Evolutionary conservation across 2,888 invertebrate species (phyloP).

Genomic region (Zygaena filipendulae): DNA sequence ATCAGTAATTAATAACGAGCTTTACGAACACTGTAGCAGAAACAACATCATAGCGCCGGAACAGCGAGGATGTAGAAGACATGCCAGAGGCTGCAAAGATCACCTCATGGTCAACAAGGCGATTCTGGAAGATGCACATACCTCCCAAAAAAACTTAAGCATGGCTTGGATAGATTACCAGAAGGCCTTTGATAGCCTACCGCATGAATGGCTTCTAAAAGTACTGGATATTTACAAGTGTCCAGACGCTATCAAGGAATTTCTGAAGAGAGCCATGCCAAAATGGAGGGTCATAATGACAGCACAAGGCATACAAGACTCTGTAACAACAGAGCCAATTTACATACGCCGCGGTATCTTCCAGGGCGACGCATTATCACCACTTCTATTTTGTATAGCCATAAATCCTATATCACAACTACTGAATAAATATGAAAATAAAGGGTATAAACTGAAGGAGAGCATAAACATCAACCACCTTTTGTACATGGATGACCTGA

Average conservation of each 20-base stretch:
- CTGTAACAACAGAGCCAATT: conserved; percentile 9
- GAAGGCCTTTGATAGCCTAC: conserved; percentile 10
- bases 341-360: conserved; percentile 9
- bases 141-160: conserved; percentile 10
- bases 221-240: conserved; percentile 6
- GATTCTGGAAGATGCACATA: conserved; percentile 11
- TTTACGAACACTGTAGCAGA: conserved; percentile 3
- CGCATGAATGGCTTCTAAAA: conserved; percentile 4
- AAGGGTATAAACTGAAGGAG: conserved; percentile 14
- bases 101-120: no score
- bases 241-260: neutral
- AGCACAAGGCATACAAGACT: conserved; percentile 2
- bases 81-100: conserved; percentile 12
- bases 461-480: conserved; percentile 11
- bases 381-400: conserved; percentile 13
- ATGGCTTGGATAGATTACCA: conserved; percentile 11
- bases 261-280: conserved; percentile 3
- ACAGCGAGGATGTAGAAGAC: conserved; percentile 11
- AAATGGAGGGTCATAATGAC: conserved; percentile 10
- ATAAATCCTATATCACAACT: conserved; percentile 14
- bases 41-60: conserved; percentile 8
- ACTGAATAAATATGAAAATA: no score
- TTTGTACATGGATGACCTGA: conserved; percentile 17
- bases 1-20: conserved; percentile 5
- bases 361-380: conserved; percentile 9